Conservation (phyloP, 2,888 invertebrate genomes). For the Poecilobothrus nobilitatus region DNA sequence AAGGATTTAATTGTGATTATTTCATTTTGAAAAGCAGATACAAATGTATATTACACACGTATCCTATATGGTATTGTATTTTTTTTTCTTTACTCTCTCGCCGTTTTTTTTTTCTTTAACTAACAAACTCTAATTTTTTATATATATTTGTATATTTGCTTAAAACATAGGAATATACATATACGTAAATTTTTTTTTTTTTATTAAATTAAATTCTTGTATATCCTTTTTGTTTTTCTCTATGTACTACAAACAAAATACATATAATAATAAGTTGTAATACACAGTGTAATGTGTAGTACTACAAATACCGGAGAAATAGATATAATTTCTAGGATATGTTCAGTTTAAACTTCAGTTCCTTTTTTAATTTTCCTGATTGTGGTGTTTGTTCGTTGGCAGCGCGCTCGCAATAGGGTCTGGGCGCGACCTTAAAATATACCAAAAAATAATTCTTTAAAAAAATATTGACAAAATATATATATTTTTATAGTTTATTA, state of each 20-base stretch:
- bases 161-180: not conserved
- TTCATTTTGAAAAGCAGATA: no score
- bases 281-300: not conserved
- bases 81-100: no score
- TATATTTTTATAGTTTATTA: no score
- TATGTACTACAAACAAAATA: not conserved
- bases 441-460: not conserved
- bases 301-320: not conserved
- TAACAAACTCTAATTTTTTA: no score
- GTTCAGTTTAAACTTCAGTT: slow-evolving; percentile 30
- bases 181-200: not conserved
- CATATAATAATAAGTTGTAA: not conserved
- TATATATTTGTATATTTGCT: no score
- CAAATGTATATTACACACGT: no score
- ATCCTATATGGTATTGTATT: no score
- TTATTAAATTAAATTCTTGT: not conserved
- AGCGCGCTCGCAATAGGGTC: slow-evolving; percentile 31
- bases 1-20: no score
- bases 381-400: slow-evolving; percentile 33
- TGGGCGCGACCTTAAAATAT: slow-evolving; percentile 10
- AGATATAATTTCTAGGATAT: slow-evolving; percentile 1
- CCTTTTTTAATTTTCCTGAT: slow-evolving; percentile 40
- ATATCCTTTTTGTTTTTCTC: not conserved
- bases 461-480: not conserved
- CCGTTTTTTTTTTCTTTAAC: no score